These are phyloP conservation scores for Lacerta agilis DNA, from an alignment of 2,797 vertebrate genomes.

Conservation along the genomic window DNA sequence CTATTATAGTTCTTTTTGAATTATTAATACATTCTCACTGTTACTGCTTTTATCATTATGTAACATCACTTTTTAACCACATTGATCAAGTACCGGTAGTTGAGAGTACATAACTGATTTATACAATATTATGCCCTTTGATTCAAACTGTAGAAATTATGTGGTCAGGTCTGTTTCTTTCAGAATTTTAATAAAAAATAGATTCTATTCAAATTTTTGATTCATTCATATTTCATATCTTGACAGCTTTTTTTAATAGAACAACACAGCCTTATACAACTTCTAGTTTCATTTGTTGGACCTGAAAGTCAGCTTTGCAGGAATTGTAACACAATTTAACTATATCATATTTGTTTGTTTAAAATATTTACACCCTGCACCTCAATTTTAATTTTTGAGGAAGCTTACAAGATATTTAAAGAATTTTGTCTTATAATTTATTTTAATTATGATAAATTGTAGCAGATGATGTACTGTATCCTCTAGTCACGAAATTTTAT, in stretches of 20 bases:
- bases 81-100: neutral
- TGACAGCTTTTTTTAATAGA: too few species aligned
- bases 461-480: neutral
- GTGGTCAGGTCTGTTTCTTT: neutral
- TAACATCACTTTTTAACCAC: neutral
- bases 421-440: neutral
- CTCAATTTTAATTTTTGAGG: neutral
- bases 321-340: neutral
- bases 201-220: neutral
- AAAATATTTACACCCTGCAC: neutral
- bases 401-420: neutral
- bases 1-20: neutral
- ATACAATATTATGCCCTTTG: neutral
- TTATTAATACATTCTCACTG: too few species aligned
- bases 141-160: neutral
- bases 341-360: neutral
- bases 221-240: too few species aligned
- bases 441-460: neutral
- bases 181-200: neutral
- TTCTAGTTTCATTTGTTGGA: neutral
- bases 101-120: neutral
- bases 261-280: neutral
- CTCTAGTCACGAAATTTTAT: too few species aligned
- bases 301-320: too few species aligned
- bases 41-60: too few species aligned